Conservation (phyloP, 2,797 vertebrate genomes). For the Eremophila alpestris region DNA sequence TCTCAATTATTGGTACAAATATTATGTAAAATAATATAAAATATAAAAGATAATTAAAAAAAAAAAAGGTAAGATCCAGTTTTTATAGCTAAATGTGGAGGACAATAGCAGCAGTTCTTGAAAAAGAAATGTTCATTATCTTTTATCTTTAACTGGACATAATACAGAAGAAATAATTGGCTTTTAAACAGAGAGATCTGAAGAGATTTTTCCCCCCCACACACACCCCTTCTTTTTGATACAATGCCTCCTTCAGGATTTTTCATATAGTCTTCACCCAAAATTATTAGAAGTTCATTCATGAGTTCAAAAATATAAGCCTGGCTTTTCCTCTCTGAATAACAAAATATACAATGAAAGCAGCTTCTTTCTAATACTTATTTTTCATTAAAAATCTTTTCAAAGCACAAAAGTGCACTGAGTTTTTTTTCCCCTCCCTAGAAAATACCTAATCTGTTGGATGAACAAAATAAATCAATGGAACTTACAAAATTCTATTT, state of each 20-base stretch:
- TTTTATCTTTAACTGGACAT: background rate
- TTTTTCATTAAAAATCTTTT: constrained; percentile 18
- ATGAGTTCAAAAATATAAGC: background rate
- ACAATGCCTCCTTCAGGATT: background rate
- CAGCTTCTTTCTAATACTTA: background rate
- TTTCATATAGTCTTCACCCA: background rate
- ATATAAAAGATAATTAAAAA: background rate
- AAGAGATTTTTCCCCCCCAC: accelerated
- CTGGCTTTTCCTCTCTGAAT: background rate
- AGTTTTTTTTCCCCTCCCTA: background rate
- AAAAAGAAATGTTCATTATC: background rate
- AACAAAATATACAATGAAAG: background rate
- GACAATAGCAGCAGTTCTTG: background rate
- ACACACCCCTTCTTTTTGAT: background rate
- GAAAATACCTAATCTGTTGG: constrained; percentile 47
- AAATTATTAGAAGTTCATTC: background rate
- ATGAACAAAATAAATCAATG: constrained; percentile 15
- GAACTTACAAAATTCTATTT: constrained; percentile 39
- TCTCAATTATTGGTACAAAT: background rate
- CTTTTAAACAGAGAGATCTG: background rate
- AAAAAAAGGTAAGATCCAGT: background rate
- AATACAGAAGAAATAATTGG: background rate
- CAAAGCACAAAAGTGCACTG: background rate
- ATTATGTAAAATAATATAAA: background rate
- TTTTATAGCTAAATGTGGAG: background rate